These are phyloP conservation scores for Hololepta plana DNA, from an alignment of 2,888 invertebrate genomes.

Conservation along the genomic window DNA sequence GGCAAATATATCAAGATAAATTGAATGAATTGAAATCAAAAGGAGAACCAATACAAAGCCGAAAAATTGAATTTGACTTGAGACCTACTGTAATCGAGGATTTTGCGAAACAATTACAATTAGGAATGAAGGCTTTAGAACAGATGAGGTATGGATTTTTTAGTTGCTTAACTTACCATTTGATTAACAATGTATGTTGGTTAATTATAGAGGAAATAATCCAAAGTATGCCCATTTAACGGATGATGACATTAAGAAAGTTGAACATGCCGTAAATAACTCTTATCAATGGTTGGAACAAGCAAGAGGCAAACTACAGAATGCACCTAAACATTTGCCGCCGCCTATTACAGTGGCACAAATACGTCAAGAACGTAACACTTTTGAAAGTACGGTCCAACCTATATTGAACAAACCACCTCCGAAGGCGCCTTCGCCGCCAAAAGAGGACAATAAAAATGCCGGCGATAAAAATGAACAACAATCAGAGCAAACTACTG, in stretches of 20 bases:
- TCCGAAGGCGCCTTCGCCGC: conserved; percentile 55
- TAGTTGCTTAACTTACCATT: conserved; percentile 7
- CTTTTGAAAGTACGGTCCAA: conserved; percentile 38
- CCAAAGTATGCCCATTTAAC: conserved; percentile 64
- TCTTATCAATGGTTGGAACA: conserved; percentile 71
- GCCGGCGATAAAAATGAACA: conserved; percentile 8
- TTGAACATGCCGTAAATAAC: conserved; percentile 47
- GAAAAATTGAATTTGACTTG: conserved; percentile 51
- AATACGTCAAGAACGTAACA: conserved; percentile 62
- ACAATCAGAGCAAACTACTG: conserved; percentile 16
- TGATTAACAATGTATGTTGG: conserved; percentile 3
- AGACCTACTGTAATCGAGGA: conserved; percentile 68
- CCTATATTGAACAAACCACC: conserved; percentile 82
- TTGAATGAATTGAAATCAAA: conserved; percentile 43
- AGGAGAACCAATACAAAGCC: conserved; percentile 76
- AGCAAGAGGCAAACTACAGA: conserved; percentile 45
- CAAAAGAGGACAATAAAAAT: conserved; percentile 28
- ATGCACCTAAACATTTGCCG: conserved; percentile 46
- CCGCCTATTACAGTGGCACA: conserved; percentile 64
- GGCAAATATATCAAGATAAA: conserved; percentile 49
- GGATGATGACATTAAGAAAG: conserved; percentile 64
- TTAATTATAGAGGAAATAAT: conserved; percentile 31
- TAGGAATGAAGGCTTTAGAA: conserved; percentile 65
- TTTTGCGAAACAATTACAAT: conserved; percentile 55
- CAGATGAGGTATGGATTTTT: conserved; percentile 35